Conservation (phyloP, 2,888 invertebrate genomes). For the Acleris emargana region DNA sequence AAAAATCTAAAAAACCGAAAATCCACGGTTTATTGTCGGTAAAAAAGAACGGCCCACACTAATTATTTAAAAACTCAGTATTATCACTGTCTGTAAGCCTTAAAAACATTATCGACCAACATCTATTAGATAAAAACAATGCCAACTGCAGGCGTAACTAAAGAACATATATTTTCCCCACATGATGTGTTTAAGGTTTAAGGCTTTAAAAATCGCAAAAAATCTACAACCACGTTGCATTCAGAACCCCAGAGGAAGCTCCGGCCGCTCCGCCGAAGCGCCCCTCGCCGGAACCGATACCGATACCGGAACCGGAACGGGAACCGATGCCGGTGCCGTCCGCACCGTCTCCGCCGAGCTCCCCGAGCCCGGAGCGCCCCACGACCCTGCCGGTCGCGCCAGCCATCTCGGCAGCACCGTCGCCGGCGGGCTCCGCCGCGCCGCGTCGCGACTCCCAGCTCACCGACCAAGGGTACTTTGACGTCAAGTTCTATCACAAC, state of each 20-base stretch:
- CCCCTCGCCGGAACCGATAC: conserved; percentile 20
- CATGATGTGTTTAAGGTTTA: too few relatives aligned
- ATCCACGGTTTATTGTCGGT: too few relatives aligned
- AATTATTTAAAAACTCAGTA: too few relatives aligned
- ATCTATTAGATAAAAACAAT: too few relatives aligned
- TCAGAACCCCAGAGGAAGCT: conserved; percentile 21
- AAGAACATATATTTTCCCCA: too few relatives aligned
- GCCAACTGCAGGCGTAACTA: too few relatives aligned
- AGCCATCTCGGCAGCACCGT: conserved; percentile 36
- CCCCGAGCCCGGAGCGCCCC: conserved; percentile 47
- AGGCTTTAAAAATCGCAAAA: too few relatives aligned
- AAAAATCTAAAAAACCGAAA: too few relatives aligned
- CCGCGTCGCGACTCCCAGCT: conserved; percentile 68
- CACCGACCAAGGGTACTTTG: conserved; percentile 88
- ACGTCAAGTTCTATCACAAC: conserved; percentile 91
- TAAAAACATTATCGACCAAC: too few relatives aligned
- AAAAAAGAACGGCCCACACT: too few relatives aligned
- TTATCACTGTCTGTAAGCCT: too few relatives aligned
- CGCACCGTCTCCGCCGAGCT: conserved; percentile 24
- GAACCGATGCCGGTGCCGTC: conserved; percentile 1
- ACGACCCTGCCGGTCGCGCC: conserved; percentile 47
- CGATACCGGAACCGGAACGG: not conserved
- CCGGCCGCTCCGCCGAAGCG: not conserved
- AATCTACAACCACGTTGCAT: not conserved
- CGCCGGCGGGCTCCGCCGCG: conserved; percentile 46